phyloP scores from a whole-genome alignment of 2,888 invertebrate species.

The Eilema caniola region DNA sequence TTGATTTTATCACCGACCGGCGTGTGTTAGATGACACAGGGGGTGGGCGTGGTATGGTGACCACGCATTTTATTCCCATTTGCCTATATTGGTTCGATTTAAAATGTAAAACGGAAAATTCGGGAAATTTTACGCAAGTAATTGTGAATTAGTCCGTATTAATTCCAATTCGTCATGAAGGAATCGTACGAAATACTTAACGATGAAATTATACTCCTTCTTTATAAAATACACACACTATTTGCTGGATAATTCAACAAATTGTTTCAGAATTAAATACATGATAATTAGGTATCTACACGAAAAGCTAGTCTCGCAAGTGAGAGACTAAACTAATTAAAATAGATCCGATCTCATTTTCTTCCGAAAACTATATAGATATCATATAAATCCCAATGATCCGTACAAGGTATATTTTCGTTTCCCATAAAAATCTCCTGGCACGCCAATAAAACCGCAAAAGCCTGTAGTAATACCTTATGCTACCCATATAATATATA shows the following conservation, averaged over 20 bases:
- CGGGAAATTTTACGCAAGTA: too few species aligned
- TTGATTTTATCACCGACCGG: conserved; percentile 1
- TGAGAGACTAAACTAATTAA: not conserved
- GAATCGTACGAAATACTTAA: too few species aligned
- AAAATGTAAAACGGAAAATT: not conserved
- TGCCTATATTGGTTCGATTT: conserved; percentile 7
- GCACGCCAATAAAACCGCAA: not conserved
- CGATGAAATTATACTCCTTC: too few species aligned
- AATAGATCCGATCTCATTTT: not conserved
- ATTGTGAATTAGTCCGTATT: too few species aligned
- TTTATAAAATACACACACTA: too few species aligned
- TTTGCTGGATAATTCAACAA: too few species aligned
- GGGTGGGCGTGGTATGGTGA: not conserved
- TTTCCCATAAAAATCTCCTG: not conserved
- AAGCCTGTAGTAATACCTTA: not conserved
- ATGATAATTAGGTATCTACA: too few species aligned
- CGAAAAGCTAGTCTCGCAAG: too few species aligned
- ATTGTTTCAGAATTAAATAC: too few species aligned
- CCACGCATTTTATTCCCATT: conserved; percentile 9
- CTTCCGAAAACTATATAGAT: not conserved
- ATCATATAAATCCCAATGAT: not conserved
- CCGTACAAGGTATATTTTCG: not conserved
- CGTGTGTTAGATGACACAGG: not conserved
- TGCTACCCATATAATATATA: not conserved
- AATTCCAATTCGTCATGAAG: too few species aligned